Percentiles rank a stretch among this genome's conserved stretches.
Evolutionary conservation across 1,140 invertebrate species (phyloP).

Genomic region (Wasmannia auropunctata): DNA sequence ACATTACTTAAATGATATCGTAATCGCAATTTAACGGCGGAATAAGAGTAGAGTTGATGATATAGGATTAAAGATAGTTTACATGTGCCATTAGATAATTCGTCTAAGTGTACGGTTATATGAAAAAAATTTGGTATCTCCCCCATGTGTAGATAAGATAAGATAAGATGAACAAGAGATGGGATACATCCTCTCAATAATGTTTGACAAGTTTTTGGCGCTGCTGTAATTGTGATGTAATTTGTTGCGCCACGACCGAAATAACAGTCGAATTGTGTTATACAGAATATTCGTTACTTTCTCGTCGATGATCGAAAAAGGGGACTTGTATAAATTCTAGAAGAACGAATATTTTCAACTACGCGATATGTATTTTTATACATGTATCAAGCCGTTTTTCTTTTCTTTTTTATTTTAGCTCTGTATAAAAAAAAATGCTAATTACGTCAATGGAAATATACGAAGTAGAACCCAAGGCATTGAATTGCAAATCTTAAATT

Average conservation of each 20-base stretch:
- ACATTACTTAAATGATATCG: background rate
- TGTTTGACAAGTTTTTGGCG: background rate
- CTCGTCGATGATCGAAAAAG: background rate
- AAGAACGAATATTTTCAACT: background rate
- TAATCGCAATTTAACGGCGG: background rate
- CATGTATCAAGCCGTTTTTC: background rate
- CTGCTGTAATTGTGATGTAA: background rate
- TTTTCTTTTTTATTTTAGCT: background rate
- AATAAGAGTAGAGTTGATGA: background rate
- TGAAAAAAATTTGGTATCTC: background rate
- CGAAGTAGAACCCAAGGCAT: background rate
- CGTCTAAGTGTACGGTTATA: background rate
- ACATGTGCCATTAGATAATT: background rate
- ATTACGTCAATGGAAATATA: background rate
- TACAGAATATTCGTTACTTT: background rate
- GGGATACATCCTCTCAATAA: background rate
- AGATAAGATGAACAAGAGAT: conserved; percentile 7
- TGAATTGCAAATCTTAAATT: conserved; percentile 1
- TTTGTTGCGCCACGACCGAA: background rate
- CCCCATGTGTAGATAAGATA: background rate
- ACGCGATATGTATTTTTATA: background rate
- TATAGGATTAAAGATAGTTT: conserved; percentile 1
- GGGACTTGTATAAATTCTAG: background rate
- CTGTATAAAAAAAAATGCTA: background rate
- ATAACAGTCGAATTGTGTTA: background rate